phyloP scores from a whole-genome alignment of 2,888 invertebrate genomes.

The Artemia sinica region DNA sequence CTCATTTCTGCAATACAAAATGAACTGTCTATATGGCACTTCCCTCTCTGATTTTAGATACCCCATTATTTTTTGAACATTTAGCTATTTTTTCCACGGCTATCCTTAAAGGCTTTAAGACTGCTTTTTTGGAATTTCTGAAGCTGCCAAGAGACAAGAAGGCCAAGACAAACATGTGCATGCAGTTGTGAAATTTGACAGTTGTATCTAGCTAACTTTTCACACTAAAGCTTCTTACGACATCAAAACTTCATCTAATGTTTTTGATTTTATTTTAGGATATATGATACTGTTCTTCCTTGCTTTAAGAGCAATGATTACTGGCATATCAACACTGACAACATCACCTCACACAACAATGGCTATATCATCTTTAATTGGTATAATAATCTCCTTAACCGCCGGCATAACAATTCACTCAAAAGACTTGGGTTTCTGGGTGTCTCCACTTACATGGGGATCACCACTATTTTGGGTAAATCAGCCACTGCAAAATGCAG shows the following conservation, averaged over 20 bases:
- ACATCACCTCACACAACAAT: constrained; percentile 44
- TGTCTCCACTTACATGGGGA: constrained; percentile 46
- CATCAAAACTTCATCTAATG: constrained; percentile 19
- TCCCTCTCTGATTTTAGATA: too few relatives aligned
- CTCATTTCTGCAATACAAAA: too few relatives aligned
- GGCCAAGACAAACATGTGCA: constrained; percentile 25
- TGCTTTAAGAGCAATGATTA: constrained; percentile 31
- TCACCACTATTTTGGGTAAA: constrained; percentile 57
- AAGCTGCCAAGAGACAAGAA: constrained; percentile 29
- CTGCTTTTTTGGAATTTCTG: too few relatives aligned
- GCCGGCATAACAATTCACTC: constrained; percentile 52
- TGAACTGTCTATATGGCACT: too few relatives aligned
- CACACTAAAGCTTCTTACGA: constrained; percentile 11
- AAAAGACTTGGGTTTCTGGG: constrained; percentile 45
- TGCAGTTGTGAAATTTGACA: constrained; percentile 14
- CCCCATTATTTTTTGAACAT: too few relatives aligned
- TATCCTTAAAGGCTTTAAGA: too few relatives aligned
- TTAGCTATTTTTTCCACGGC: too few relatives aligned
- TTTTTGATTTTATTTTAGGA: constrained; percentile 26
- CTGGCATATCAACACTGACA: constrained; percentile 47
- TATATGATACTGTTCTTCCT: constrained; percentile 32
- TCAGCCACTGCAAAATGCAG: constrained; percentile 36
- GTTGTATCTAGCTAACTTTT: background rate
- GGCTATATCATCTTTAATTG: constrained; percentile 41
- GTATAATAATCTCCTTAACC: constrained; percentile 43